Base-by-base conservation (phyloP, 2,888 invertebrate species). In the Lithophane leautieri region DNA sequence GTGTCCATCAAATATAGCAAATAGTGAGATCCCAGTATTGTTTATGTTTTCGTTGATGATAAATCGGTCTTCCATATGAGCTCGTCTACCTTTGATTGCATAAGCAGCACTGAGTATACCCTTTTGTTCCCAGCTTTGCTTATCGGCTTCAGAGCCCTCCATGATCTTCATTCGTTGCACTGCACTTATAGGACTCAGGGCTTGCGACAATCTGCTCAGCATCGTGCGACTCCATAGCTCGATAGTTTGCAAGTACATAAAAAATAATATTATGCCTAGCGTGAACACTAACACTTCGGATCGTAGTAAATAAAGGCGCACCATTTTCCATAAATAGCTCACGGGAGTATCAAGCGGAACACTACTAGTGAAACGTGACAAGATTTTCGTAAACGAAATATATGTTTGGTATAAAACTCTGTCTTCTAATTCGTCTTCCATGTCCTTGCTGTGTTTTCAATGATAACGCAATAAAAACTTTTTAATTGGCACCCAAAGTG, bases 1-100 rank as follows among this genome's bases (percentile, higher is more conserved):
- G 93, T 99, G 99, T 0, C 99, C 99, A 95, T 99, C 99, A 93
- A 99, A 99, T 86, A 99, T 98, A 63, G 99, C 99, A 95, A 98
- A 99, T 77, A 99, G 96, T 34, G 98, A 98, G 72, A 99, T 98
- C 40, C 98, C 98, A 34, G 98, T 98, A 86, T 98, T 97, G 92
- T 98, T 98, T 72, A 99, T 97, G 91, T 99, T 98, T 93, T 98
- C 98, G 86, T 98, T 98, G 71, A 99, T 97, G 74, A 98, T 98
- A 94, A 98, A 99, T 91, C 99, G 97, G 94, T 99, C 99, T 97
- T 99, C 99, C 99, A 99, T 99, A 86, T 98, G 98, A 82, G 98
- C 97, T 90, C 99, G 97, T 83, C 99, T 97, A 4, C 99, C 99
- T 94, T 99, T 98, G 81, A 99, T 97, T 47, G 99, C 99, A 94